Conservation (phyloP, 2,888 invertebrate species). For the Hypselothyrea guttata region DNA sequence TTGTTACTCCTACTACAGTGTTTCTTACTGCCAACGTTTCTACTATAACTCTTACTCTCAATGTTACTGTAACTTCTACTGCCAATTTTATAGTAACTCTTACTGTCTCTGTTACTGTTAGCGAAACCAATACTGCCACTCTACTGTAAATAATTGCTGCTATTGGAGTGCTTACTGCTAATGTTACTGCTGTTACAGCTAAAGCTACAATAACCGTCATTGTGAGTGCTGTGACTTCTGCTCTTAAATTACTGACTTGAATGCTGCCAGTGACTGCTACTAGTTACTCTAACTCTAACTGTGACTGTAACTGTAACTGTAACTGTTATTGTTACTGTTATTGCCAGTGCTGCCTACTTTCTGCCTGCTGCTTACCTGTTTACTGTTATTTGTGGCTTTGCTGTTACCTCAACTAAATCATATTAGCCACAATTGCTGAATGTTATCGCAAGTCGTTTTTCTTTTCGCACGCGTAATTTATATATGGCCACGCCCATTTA, state of each 20-base stretch:
- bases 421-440: constrained; percentile 57
- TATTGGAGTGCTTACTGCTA: background rate
- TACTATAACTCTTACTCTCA: constrained; percentile 2
- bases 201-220: constrained; percentile 53
- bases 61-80: constrained; percentile 4
- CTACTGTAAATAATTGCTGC: background rate
- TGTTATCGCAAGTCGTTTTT: constrained; percentile 43
- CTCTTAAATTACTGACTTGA: too few relatives aligned
- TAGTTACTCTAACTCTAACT: background rate
- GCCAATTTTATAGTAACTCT: background rate
- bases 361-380: background rate
- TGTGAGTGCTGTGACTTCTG: constrained; percentile 9
- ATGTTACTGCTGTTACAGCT: constrained; percentile 23
- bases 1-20: background rate
- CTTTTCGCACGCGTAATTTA: constrained; percentile 53
- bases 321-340: constrained; percentile 1
- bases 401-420: constrained; percentile 35
- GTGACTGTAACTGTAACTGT: background rate
- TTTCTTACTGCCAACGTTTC: constrained; percentile 4
- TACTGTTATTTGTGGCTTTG: constrained; percentile 8
- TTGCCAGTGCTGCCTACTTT: background rate
- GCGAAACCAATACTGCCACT: too few relatives aligned
- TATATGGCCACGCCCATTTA: constrained; percentile 55
- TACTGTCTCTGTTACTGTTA: constrained; percentile 1
- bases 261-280: background rate